Evolutionary conservation across 1,140 invertebrate genomes (phyloP).

Genomic region (Drosophila setifemur): DNA sequence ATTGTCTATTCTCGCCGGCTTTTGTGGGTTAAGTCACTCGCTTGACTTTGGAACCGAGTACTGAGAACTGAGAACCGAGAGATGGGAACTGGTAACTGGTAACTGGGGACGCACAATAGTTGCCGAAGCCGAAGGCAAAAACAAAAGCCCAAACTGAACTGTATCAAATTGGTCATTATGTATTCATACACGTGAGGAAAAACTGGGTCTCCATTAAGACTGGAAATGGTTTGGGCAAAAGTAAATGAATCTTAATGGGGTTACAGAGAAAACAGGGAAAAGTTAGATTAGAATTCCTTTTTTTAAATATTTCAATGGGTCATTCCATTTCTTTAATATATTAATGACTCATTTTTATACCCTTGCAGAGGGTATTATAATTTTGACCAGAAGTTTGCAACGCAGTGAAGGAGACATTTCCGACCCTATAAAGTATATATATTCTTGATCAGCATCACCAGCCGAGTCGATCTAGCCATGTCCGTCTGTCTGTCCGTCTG

Average conservation of each 20-base stretch:
- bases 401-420: too few relatives aligned
- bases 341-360: too few relatives aligned
- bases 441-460: too few relatives aligned
- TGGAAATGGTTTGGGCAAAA: background rate
- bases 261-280: background rate
- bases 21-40: constrained; percentile 63
- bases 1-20: constrained; percentile 35
- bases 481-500: too few relatives aligned
- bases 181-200: constrained; percentile 24
- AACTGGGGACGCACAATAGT: constrained; percentile 45
- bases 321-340: too few relatives aligned
- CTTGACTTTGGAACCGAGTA: constrained; percentile 54
- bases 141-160: constrained; percentile 28
- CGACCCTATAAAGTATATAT: too few relatives aligned
- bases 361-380: too few relatives aligned
- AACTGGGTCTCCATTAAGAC: too few relatives aligned
- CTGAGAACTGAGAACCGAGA: constrained; percentile 1
- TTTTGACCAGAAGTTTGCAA: too few relatives aligned
- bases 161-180: constrained; percentile 56
- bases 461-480: too few relatives aligned
- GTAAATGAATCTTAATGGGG: background rate
- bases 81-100: constrained; percentile 6
- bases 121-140: constrained; percentile 38
- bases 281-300: too few relatives aligned
- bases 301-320: too few relatives aligned